These are phyloP conservation scores for Brachyptera putata DNA, from an alignment of 2,888 invertebrate genomes.

Conservation along the genomic window DNA sequence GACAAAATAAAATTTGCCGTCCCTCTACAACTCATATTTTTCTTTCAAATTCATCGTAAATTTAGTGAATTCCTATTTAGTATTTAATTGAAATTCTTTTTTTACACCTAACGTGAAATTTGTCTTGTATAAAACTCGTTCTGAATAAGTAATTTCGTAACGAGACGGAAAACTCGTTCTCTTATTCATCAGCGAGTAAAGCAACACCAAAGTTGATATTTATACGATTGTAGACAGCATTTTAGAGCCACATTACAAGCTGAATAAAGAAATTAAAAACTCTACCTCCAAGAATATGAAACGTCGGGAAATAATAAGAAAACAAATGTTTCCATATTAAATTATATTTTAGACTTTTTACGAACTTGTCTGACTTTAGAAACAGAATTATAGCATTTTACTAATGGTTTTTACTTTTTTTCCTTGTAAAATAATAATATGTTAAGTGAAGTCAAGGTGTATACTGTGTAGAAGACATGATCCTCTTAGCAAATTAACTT, in stretches of 20 bases:
- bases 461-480: constrained; percentile 20
- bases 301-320: not conserved
- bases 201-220: not conserved
- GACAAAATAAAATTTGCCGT: too few species aligned
- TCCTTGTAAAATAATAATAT: too few species aligned
- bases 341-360: not conserved
- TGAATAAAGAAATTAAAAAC: constrained; percentile 8
- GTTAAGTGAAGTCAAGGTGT: constrained; percentile 22
- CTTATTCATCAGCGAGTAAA: constrained; percentile 13
- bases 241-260: not conserved
- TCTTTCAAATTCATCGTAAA: too few species aligned
- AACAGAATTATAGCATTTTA: too few species aligned
- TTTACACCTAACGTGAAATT: too few species aligned
- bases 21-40: too few species aligned
- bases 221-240: not conserved
- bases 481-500: constrained; percentile 31
- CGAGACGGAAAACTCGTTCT: not conserved
- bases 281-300: not conserved
- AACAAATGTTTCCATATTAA: constrained; percentile 3
- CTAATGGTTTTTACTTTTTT: too few species aligned
- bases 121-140: too few species aligned
- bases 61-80: too few species aligned
- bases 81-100: too few species aligned
- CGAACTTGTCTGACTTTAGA: too few species aligned
- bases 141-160: not conserved